Evolutionary conservation across 2,797 vertebrate species (phyloP).

Genomic region (Hafferia zeledoni): DNA sequence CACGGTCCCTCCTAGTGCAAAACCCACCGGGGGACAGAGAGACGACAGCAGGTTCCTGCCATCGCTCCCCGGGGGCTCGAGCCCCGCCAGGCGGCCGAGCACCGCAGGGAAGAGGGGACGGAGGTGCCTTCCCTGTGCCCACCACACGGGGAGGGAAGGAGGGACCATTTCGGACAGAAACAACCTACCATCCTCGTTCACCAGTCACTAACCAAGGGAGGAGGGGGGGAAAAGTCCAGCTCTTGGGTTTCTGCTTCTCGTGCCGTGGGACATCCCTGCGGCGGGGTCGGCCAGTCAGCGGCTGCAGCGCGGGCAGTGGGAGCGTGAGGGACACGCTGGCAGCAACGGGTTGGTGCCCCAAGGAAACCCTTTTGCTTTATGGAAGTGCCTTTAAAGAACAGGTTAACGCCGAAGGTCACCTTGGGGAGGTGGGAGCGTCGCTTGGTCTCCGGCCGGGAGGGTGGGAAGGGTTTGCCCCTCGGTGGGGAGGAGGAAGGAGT

Average conservation of each 20-base stretch:
- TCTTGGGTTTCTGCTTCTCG: slow-evolving; percentile 26
- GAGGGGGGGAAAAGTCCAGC: slow-evolving; percentile 47
- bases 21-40: neutral
- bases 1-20: slow-evolving; percentile 59
- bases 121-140: slow-evolving; percentile 6
- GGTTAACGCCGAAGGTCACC: slow-evolving; percentile 61
- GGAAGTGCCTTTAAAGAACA: slow-evolving; percentile 68
- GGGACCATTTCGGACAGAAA: slow-evolving; percentile 56
- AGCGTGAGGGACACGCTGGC: slow-evolving; percentile 23
- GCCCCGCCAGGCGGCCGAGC: neutral
- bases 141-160: neutral
- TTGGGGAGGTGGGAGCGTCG: slow-evolving; percentile 59
- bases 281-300: slow-evolving; percentile 40
- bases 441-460: slow-evolving; percentile 52
- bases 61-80: neutral
- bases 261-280: neutral
- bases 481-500: slow-evolving; percentile 47
- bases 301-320: slow-evolving; percentile 9
- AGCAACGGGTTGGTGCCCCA: slow-evolving; percentile 8
- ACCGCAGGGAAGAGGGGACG: neutral
- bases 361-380: slow-evolving; percentile 59
- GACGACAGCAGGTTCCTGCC: neutral
- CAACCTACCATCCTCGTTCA: slow-evolving; percentile 68
- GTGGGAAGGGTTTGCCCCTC: slow-evolving; percentile 63
- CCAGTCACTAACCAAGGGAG: slow-evolving; percentile 62